Conservation (phyloP, 1,140 invertebrate species). For the Nephotettix cincticeps region DNA sequence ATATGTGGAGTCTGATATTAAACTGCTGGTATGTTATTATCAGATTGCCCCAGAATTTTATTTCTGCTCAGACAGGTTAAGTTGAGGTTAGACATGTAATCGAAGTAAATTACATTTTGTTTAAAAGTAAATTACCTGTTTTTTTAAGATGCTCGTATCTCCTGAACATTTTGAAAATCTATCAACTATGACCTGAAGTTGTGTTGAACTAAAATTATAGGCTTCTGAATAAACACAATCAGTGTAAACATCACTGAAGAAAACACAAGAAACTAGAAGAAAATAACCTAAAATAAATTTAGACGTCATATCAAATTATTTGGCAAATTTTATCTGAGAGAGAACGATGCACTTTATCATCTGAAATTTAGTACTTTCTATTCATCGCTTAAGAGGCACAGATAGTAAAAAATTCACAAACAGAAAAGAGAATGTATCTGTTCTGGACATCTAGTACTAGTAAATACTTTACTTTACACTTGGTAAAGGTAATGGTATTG, state of each 20-base stretch:
- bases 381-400: too few relatives aligned
- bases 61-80: not conserved
- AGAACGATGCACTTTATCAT: too few relatives aligned
- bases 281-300: slow-evolving; percentile 1
- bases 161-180: not conserved
- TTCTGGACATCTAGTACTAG: too few relatives aligned
- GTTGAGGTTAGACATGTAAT: not conserved
- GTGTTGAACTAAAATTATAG: not conserved
- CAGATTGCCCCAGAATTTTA: too few relatives aligned
- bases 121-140: not conserved
- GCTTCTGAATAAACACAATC: not conserved
- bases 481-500: too few relatives aligned
- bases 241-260: not conserved
- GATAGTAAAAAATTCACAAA: too few relatives aligned
- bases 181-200: not conserved
- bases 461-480: too few relatives aligned
- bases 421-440: too few relatives aligned
- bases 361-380: too few relatives aligned
- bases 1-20: too few relatives aligned
- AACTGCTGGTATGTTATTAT: too few relatives aligned
- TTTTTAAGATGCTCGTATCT: not conserved
- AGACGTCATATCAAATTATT: not conserved
- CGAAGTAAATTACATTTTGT: not conserved
- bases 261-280: too few relatives aligned
- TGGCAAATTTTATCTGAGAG: not conserved